Evolutionary conservation across 2,113 vertebrate species (phyloP).

Genomic region (Antennarius striatus): DNA sequence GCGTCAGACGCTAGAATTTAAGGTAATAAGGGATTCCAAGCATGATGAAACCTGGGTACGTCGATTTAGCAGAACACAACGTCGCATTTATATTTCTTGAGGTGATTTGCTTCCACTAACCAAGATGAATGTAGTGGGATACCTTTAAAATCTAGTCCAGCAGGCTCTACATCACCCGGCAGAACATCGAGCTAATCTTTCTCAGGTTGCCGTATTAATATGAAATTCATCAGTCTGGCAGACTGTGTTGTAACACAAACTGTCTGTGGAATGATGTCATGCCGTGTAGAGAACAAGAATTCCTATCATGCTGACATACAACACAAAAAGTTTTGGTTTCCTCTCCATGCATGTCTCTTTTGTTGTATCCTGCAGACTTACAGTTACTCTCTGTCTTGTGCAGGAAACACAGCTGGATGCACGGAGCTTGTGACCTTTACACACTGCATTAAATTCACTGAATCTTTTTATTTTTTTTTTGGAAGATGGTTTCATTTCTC

Average conservation of each 20-base stretch:
- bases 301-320: conserved; percentile 54
- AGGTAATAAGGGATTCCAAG: no score
- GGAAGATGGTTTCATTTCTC: conserved; percentile 15
- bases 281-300: conserved; percentile 12
- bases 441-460: conserved; percentile 12
- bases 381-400: conserved; percentile 38
- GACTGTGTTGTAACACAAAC: conserved; percentile 39
- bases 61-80: no score
- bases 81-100: no score
- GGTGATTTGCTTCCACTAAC: no score
- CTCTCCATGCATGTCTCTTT: conserved; percentile 47
- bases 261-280: conserved; percentile 39
- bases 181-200: conserved; percentile 44
- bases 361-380: conserved; percentile 34
- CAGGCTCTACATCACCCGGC: conserved; percentile 1
- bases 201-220: conserved; percentile 38
- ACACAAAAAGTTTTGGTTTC: conserved; percentile 34
- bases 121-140: no score
- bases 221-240: conserved; percentile 50
- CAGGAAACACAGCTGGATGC: conserved; percentile 26
- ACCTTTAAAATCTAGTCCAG: no score
- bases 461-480: neutral
- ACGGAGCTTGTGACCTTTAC: conserved; percentile 29
- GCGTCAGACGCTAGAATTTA: no score
- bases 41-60: no score